Base-by-base conservation (phyloP, 2,888 invertebrate species). In the Chymomyza caudatula region DNA sequence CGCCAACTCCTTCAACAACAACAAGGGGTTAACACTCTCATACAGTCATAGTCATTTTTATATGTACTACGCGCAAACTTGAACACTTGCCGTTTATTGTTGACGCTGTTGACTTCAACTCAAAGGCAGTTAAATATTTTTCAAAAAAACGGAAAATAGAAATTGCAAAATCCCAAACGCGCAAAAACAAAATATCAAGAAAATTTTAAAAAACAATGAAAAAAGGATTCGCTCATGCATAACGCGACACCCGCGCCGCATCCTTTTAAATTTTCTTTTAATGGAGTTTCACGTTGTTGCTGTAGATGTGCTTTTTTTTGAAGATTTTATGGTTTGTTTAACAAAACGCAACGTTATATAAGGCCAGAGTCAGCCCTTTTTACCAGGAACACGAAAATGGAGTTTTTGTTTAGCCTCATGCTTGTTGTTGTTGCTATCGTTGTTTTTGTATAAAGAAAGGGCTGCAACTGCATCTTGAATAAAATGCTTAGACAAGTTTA, bases 251-350 rank as follows among this genome's bases (percentile, higher is more conserved):
- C 83, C 74, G 68, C 67, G 53, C 65, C 42, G 20, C 53, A 29
- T 57, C 52, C 65, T 69, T 72, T 66, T 57, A 29, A 49, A 11
- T 64, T 59, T 69, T 74, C 74, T 69, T 77, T 74, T 59, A 63
- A 62, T 63, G 29, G 55, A 19, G 47, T 59, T 58, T 42, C 51
- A 29, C 29, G 25, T 70, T 56, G 49, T 60, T 72, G 23, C 37
- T 60, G 29, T 37, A 51, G 56, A 60, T 72, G 67, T 75, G 64
- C 71, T 70, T 78, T 75, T 73, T 66, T 75, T 73, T 66, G 74
- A 77, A 86, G 77, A 81, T 74, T 76, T 82, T 86, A 86, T 83
- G 83, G 85, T 82, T 86, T 83, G 83, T 86, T 78, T 74, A 78
- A 81, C 85, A 84, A 80, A 77, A 84, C 81, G 78, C 81, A 80